Evolutionary conservation across 2,797 vertebrate genomes (phyloP), one percentile per base, ranked within the genome.

Genomic region (Heliangelus exortis): DNA sequence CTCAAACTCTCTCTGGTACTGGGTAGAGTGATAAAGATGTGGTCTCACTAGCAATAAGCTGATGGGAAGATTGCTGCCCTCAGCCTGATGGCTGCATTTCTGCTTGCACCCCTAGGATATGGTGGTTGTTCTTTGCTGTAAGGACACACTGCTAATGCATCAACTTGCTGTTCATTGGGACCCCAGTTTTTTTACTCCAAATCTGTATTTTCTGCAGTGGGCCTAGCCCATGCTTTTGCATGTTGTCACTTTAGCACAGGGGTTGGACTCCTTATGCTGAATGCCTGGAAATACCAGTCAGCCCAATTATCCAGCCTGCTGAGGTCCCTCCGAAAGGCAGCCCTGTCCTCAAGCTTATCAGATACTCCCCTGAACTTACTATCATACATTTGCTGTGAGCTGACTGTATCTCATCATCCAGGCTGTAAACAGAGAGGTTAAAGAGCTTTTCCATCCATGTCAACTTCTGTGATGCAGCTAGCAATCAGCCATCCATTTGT

Each of bases 311-410:
- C 23, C 62, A 79, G 23, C 17, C n/a, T 71, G 23, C 20, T 12
- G 73, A 69, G 33, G 31, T 36, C 26, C n/a, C 15, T 75, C 79
- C 34, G 33, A 61, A 84, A 71, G 41, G 31, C 39, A 67, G 22
- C 18, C 16, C 14, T 69, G 47, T 25, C 22, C 41, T 61, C 41
- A n/a, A 55, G 51, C 34, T n/a, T 15, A 20, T 29, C 39, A 39
- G 43, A 50, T 0, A 1, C 14, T n/a, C 21, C 9, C 25, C 9
- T 4, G 25, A 47, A 25, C 29, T 71, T 57, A 41, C 3, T 14
- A 10, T 34, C 25, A 22, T 21, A 25, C 8, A 15, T 61, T 66
- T 41, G 8, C 66, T 73, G 33, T 39, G 12, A 34, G 29, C 41
- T 45, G 22, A 45, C 22, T 51, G 21, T 65, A 58, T 29, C 63